Conservation (phyloP, 2,113 vertebrate species). For the Upupa epops region DNA sequence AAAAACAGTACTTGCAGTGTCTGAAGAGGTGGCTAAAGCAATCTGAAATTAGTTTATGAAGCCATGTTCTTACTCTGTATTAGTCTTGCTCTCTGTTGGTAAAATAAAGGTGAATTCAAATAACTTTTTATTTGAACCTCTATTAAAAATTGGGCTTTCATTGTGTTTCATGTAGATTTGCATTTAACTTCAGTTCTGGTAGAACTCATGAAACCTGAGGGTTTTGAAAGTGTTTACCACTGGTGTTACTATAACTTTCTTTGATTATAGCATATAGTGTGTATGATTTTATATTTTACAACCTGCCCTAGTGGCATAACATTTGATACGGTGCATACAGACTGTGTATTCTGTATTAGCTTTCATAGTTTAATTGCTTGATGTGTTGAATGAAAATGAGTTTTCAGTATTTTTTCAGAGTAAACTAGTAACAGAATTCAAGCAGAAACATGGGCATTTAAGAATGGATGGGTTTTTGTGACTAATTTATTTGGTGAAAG, state of each 20-base stretch:
- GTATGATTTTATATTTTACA: background rate
- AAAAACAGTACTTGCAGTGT: background rate
- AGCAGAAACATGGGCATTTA: background rate
- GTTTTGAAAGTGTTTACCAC: background rate
- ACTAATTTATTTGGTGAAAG: background rate
- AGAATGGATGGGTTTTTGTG: background rate
- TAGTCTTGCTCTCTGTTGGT: background rate
- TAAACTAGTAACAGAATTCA: background rate
- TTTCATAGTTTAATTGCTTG: background rate
- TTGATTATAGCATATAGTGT: background rate
- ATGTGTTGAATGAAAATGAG: background rate
- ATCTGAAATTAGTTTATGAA: background rate
- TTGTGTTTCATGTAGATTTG: background rate
- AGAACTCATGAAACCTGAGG: background rate
- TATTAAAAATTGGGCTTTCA: background rate
- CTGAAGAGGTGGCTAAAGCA: background rate
- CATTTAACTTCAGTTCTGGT: background rate
- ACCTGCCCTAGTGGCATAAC: background rate
- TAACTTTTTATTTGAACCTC: background rate
- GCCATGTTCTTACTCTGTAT: background rate
- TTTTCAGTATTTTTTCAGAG: background rate
- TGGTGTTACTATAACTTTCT: background rate
- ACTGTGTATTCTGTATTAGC: background rate
- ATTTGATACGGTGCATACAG: background rate
- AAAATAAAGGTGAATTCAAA: background rate